Base-by-base conservation (phyloP, 2,888 invertebrate genomes). In the Mimumesa dahlbomi region DNA sequence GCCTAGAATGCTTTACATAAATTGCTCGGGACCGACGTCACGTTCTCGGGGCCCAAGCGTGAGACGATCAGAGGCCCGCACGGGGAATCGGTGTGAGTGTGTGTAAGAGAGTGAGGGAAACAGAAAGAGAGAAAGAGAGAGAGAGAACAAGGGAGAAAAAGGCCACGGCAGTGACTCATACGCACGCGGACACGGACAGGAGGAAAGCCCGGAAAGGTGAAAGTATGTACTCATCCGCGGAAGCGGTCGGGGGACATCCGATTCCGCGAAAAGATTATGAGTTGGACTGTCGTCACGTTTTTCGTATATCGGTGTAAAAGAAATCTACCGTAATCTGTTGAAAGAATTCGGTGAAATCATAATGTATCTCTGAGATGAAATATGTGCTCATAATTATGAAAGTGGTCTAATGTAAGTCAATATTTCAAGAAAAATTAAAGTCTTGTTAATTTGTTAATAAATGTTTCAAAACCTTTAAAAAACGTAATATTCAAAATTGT, bases 1-100 rank as follows among this genome's bases (percentile, higher is more conserved):
- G 83, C 82, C 81, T 84, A 84, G 84, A 85, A 85, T 83, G 83
- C 86, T 87, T 86, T 85, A 86, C 87, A 87, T 87, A 88, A 87
- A 88, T 88, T 85, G 85, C 83, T 85, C 77, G 79, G 73, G 74
- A 73, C 73, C 81, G 75, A 84, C 82, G 83, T 82, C 83, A 82
- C 73, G 79, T 66, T 75, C 69, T 65, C 53, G 73, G 64, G 65
- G 64, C 58, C 69, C 58, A 72, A 65, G 59, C 57, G 42, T 19
- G 62, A 61, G 70, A 48, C 57, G 65, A 68, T 63, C 57, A 49
- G 14, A 16, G 25, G 56, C 50, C 49, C 62, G 16, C 22, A 40
- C 22, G 34, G 4, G 25, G 57, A 13, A 43, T 29, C 19, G 31
- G 22, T 34, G 50, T 48, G 43, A 34, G 9, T n/a, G 36, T 34